Conservation (phyloP, 2,888 invertebrate genomes). For the Xylophagus ater region DNA sequence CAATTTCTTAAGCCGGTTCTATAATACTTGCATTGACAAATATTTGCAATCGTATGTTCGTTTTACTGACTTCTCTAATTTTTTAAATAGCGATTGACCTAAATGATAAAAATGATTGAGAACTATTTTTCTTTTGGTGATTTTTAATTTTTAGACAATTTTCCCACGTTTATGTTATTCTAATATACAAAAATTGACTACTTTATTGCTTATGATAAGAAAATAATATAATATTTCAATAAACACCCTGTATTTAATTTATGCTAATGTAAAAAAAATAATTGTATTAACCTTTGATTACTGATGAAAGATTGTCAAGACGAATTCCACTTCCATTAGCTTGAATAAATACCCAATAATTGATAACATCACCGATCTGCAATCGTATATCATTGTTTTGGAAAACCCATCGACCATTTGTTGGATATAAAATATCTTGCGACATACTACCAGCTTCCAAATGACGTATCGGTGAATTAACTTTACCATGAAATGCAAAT, state of each 20-base stretch:
- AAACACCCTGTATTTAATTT: constrained; percentile 1
- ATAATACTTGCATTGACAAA: no score
- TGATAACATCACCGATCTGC: constrained; percentile 42
- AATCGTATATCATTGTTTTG: constrained; percentile 38
- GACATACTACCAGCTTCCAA: constrained; percentile 41
- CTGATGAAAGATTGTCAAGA: constrained; percentile 8
- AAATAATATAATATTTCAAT: neutral
- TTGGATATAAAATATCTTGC: constrained; percentile 37
- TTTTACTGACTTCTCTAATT: no score
- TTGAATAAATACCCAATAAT: constrained; percentile 48
- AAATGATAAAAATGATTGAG: neutral
- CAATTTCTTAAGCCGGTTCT: no score
- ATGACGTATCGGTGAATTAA: constrained; percentile 42
- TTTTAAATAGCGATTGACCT: no score
- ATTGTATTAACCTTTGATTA: no score
- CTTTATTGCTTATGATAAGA: neutral
- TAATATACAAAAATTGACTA: no score
- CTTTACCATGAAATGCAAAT: constrained; percentile 57
- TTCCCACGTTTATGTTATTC: neutral
- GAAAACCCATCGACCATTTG: constrained; percentile 41
- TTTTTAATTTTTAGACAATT: neutral
- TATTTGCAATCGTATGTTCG: no score
- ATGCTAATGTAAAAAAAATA: no score
- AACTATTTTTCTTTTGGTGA: neutral
- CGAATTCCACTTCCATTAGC: constrained; percentile 28